A percentile compares a stretch with the other conserved stretches of the same genome.
These are phyloP conservation scores for Drosophila hydei DNA, from an alignment of 1,140 invertebrate genomes.

Conservation along the genomic window DNA sequence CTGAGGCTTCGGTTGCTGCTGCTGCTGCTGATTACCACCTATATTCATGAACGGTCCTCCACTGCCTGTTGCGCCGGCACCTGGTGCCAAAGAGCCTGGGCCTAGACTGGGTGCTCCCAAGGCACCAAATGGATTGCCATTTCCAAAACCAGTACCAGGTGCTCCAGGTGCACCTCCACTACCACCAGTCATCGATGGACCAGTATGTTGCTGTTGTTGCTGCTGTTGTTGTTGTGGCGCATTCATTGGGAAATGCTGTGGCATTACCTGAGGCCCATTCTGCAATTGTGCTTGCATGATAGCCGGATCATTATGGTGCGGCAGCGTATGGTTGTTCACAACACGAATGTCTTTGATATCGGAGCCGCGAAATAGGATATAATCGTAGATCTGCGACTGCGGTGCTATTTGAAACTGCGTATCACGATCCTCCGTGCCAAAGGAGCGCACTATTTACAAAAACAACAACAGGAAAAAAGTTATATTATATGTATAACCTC, in stretches of 20 bases:
- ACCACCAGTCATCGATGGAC: constrained; percentile 50
- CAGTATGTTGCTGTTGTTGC: constrained; percentile 46
- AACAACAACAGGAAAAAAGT: not conserved
- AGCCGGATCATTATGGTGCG: constrained; percentile 95
- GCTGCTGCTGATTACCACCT: constrained; percentile 84
- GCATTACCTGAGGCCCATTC: constrained; percentile 81
- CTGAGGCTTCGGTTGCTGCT: constrained; percentile 87
- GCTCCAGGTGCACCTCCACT: constrained; percentile 48
- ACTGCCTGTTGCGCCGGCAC: constrained; percentile 85
- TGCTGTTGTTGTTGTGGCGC: constrained; percentile 69
- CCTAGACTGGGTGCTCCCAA: constrained; percentile 71
- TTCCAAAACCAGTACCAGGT: constrained; percentile 54
- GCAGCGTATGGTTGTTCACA: constrained; percentile 89
- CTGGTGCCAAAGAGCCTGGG: constrained; percentile 84
- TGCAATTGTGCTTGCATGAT: constrained; percentile 95
- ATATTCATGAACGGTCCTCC: constrained; percentile 84
- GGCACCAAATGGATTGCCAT: constrained; percentile 77
- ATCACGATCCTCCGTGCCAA: constrained; percentile 98
- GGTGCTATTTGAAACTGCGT: constrained; percentile 96
- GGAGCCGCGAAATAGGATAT: constrained; percentile 98
- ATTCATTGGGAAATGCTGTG: constrained; percentile 80
- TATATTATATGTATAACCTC: constrained; percentile 60
- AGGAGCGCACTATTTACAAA: constrained; percentile 93
- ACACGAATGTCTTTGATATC: constrained; percentile 99
- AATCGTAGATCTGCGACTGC: constrained; percentile 99